Evolutionary conservation across 2,797 vertebrate species (phyloP).

Genomic region (Hybognathus amarus): DNA sequence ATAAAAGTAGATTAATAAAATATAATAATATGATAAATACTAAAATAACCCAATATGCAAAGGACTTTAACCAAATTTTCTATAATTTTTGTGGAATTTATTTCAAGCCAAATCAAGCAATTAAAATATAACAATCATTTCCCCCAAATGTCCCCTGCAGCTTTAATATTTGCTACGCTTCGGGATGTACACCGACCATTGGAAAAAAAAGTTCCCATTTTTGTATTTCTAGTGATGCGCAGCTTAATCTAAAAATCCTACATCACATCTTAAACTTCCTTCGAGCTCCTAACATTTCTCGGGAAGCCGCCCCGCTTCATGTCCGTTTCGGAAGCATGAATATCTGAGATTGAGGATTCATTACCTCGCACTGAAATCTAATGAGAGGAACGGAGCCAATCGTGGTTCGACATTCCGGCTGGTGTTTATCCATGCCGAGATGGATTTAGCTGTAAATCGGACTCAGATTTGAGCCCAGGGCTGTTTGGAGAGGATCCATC

Average conservation of each 20-base stretch:
- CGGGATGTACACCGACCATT: background rate
- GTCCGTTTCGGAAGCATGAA: constrained; percentile 7
- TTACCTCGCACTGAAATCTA: constrained; percentile 6
- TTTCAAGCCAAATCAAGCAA: background rate
- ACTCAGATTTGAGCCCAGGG: constrained; percentile 48
- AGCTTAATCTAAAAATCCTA: background rate
- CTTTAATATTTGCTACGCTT: background rate
- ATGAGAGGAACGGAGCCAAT: constrained; percentile 12
- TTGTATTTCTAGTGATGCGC: background rate
- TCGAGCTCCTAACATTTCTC: background rate
- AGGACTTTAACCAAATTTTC: background rate
- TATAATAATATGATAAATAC: background rate
- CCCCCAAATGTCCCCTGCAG: background rate
- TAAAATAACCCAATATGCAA: background rate
- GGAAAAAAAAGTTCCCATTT: background rate
- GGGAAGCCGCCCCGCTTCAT: background rate
- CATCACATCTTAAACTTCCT: constrained; percentile 7
- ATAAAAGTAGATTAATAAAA: background rate
- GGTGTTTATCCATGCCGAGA: constrained; percentile 51
- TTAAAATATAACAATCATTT: background rate
- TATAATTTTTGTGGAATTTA: background rate
- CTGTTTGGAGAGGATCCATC: constrained; percentile 47
- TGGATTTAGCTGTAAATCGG: constrained; percentile 48
- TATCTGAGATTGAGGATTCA: constrained; percentile 24
- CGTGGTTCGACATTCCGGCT: constrained; percentile 22